phyloP scores from a whole-genome alignment of 1,140 invertebrate species.

The Hydropsyche tenuis region DNA sequence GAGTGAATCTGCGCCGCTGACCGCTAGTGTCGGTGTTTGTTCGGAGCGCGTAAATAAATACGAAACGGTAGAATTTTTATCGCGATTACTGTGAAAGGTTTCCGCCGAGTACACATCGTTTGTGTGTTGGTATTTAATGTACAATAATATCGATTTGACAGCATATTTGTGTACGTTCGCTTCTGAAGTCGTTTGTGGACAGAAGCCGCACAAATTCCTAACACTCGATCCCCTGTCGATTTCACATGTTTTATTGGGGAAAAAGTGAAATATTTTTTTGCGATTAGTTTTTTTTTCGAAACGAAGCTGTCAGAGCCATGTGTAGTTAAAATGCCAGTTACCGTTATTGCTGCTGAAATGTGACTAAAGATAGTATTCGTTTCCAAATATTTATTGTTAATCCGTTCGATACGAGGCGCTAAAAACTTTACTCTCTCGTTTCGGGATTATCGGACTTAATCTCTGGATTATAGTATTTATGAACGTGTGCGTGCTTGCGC shows the following conservation, averaged over 20 bases:
- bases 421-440: slow-evolving; percentile 28
- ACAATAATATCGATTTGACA: slow-evolving; percentile 35
- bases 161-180: slow-evolving; percentile 8
- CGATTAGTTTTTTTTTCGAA: too few relatives aligned
- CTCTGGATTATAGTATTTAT: slow-evolving; percentile 32
- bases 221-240: too few relatives aligned
- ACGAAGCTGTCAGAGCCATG: too few relatives aligned
- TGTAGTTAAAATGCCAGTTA: too few relatives aligned
- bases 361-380: neutral
- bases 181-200: slow-evolving; percentile 1
- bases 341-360: neutral
- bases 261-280: too few relatives aligned
- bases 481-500: too few relatives aligned
- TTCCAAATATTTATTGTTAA: slow-evolving; percentile 27
- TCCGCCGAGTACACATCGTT: slow-evolving; percentile 8
- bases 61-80: neutral
- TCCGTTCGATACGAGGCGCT: slow-evolving; percentile 28
- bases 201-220: slow-evolving; percentile 27
- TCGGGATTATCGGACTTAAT: slow-evolving; percentile 37
- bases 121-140: slow-evolving; percentile 23
- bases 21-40: neutral
- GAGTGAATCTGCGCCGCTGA: neutral
- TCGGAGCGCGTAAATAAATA: slow-evolving; percentile 12
- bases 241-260: too few relatives aligned
- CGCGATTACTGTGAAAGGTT: slow-evolving; percentile 14